These are phyloP conservation scores for Rhyacophila brunnea DNA, from an alignment of 1,140 invertebrate genomes.

Conservation along the genomic window DNA sequence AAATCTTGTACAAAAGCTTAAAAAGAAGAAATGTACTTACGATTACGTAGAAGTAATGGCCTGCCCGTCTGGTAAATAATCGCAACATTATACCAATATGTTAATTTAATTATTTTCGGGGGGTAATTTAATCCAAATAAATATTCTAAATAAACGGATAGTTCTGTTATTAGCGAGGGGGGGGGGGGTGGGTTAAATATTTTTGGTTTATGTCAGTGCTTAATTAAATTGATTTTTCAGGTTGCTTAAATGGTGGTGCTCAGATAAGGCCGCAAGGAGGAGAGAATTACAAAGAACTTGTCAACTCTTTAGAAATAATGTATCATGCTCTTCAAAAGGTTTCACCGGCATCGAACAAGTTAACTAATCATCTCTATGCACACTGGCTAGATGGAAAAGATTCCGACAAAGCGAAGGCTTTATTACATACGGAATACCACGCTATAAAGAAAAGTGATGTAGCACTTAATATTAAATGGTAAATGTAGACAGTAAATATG, in stretches of 20 bases:
- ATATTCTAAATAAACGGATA: no score
- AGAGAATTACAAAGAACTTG: slow-evolving; percentile 68
- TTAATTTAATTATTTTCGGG: not conserved
- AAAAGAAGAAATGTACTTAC: slow-evolving; percentile 83
- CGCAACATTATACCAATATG: no score
- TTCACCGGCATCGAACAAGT: slow-evolving; percentile 56
- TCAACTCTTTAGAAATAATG: slow-evolving; percentile 65
- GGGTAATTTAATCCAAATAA: not conserved
- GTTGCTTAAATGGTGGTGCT: slow-evolving; percentile 95
- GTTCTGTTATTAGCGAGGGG: no score
- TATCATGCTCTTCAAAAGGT: slow-evolving; percentile 66
- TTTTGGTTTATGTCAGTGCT: no score
- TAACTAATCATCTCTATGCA: slow-evolving; percentile 62
- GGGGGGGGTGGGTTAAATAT: no score
- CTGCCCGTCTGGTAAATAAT: slow-evolving; percentile 89
- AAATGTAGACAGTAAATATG: slow-evolving; percentile 32
- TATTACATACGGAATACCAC: slow-evolving; percentile 84
- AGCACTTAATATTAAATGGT: slow-evolving; percentile 90
- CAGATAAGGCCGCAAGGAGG: slow-evolving; percentile 75
- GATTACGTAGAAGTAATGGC: slow-evolving; percentile 99
- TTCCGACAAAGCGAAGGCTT: slow-evolving; percentile 63
- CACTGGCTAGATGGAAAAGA: slow-evolving; percentile 70
- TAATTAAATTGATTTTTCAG: slow-evolving; percentile 51
- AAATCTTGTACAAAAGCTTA: slow-evolving; percentile 97
- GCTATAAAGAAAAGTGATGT: slow-evolving; percentile 82